Evolutionary conservation across 2,888 invertebrate species (phyloP).

Genomic region (Agrenia bidenticulata): DNA sequence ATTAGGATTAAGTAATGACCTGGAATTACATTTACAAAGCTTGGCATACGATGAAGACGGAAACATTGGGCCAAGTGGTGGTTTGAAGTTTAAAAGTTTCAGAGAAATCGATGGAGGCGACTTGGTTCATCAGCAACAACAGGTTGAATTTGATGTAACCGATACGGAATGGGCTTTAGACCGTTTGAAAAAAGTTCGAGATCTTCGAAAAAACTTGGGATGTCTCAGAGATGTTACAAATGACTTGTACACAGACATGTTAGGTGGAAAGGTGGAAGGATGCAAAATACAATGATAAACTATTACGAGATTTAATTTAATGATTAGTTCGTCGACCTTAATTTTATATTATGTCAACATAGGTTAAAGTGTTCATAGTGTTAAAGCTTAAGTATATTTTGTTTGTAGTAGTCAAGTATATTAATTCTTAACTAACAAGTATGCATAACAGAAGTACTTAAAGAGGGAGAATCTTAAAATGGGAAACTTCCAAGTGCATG

Average conservation of each 20-base stretch:
- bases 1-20: conserved; percentile 38
- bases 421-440: no score
- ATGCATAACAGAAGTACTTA: not conserved
- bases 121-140: no score
- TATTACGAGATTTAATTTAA: not conserved
- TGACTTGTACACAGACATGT: conserved; percentile 43
- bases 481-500: no score
- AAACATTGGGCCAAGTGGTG: not conserved
- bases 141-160: conserved; percentile 1
- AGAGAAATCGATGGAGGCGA: no score
- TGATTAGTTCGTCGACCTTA: not conserved
- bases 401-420: no score
- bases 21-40: conserved; percentile 37
- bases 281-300: conserved; percentile 21
- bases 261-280: conserved; percentile 37
- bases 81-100: not conserved
- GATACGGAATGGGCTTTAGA: conserved; percentile 44
- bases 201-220: conserved; percentile 36
- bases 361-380: no score
- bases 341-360: no score
- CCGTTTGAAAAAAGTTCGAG: conserved; percentile 37
- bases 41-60: conserved; percentile 4
- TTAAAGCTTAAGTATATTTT: no score
- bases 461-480: no score
- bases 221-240: conserved; percentile 34